Conservation (phyloP, 2,888 invertebrate species). For the Drosophila infuscata region DNA sequence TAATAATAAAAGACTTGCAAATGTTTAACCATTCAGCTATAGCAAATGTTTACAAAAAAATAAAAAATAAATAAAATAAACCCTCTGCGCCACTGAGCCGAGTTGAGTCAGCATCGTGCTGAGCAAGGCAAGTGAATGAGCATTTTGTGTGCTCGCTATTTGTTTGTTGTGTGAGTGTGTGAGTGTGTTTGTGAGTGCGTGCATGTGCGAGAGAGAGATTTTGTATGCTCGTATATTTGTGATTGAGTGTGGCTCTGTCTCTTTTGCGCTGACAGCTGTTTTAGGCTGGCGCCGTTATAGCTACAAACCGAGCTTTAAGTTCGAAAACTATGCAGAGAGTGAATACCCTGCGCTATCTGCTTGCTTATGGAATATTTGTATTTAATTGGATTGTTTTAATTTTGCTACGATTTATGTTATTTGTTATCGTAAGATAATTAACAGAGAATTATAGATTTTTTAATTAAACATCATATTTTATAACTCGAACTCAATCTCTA, state of each 20-base stretch:
- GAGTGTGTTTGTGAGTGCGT: not conserved
- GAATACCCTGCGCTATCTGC: slow-evolving; percentile 36
- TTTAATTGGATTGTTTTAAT: not conserved
- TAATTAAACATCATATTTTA: not conserved
- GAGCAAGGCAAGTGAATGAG: slow-evolving; percentile 50
- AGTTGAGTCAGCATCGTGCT: slow-evolving; percentile 51
- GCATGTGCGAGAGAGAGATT: not conserved
- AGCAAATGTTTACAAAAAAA: slow-evolving; percentile 31
- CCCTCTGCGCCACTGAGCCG: slow-evolving; percentile 18
- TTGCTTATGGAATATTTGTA: not conserved
- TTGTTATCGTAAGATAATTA: not conserved
- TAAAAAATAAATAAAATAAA: slow-evolving; percentile 24
- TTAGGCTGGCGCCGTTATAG: slow-evolving; percentile 65
- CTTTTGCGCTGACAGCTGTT: slow-evolving; percentile 74
- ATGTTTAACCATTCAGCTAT: slow-evolving; percentile 11
- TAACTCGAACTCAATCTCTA: not conserved
- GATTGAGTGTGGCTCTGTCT: slow-evolving; percentile 48
- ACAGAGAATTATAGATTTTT: not conserved
- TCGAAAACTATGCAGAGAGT: not conserved
- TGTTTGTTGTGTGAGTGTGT: not conserved
- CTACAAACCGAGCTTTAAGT: slow-evolving; percentile 64
- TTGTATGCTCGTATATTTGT: slow-evolving; percentile 12
- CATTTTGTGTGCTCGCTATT: slow-evolving; percentile 16
- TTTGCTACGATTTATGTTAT: not conserved
- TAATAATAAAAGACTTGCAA: slow-evolving; percentile 3